Evolutionary conservation across 1,140 invertebrate species (phyloP).

Genomic region (Eupeodes corollae): DNA sequence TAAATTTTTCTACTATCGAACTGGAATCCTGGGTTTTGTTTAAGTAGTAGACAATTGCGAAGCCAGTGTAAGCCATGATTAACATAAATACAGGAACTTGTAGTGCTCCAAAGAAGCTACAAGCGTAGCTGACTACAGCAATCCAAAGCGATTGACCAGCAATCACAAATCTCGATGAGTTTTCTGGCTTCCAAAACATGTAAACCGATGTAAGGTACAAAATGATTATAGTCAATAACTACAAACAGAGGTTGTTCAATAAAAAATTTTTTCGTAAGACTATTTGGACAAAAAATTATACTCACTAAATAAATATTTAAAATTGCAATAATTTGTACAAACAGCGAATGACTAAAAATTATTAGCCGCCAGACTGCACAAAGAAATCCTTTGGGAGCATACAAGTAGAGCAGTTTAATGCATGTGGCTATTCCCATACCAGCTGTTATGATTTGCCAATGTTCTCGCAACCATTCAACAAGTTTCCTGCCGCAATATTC

Average conservation of each 20-base stretch:
- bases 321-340: constrained; percentile 37
- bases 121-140: constrained; percentile 44
- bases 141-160: constrained; percentile 47
- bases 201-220: constrained; percentile 42
- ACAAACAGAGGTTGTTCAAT: constrained; percentile 12
- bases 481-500: constrained; percentile 55
- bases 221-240: constrained; percentile 40
- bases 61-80: constrained; percentile 33
- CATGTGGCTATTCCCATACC: constrained; percentile 21
- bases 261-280: too few relatives aligned
- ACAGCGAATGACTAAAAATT: constrained; percentile 29
- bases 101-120: constrained; percentile 44
- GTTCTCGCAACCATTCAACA: constrained; percentile 44
- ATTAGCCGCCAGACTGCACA: constrained; percentile 39
- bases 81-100: constrained; percentile 43
- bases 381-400: constrained; percentile 45
- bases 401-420: constrained; percentile 37
- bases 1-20: constrained; percentile 19
- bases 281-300: background rate
- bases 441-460: constrained; percentile 43
- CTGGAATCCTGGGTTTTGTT: constrained; percentile 14
- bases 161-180: constrained; percentile 42
- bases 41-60: constrained; percentile 46
- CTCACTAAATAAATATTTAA: constrained; percentile 41
- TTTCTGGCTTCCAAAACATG: constrained; percentile 45